Evolutionary conservation across 2,113 vertebrate genomes (phyloP).

Genomic region (Pelvicachromis taeniatus): DNA sequence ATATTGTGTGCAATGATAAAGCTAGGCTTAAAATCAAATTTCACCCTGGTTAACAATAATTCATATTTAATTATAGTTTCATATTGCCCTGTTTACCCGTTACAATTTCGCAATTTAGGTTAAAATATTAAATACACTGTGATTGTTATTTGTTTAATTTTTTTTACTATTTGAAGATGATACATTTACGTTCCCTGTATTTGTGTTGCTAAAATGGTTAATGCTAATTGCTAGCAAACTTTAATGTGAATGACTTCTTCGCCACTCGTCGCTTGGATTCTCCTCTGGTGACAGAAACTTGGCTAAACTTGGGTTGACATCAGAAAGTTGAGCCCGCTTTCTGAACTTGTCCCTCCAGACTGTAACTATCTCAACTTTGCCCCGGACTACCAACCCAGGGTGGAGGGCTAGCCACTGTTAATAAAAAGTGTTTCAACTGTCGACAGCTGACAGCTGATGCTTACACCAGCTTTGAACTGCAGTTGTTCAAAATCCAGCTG

Average conservation of each 20-base stretch:
- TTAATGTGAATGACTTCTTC: background rate
- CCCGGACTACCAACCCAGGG: background rate
- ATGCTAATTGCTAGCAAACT: background rate
- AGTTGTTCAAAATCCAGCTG: background rate
- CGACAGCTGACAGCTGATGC: background rate
- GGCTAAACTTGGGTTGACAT: background rate
- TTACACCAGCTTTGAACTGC: background rate
- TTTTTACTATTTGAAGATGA: background rate
- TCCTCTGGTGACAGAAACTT: background rate
- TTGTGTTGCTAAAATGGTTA: background rate
- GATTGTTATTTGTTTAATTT: background rate
- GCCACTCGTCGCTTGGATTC: background rate
- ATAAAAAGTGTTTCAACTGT: background rate
- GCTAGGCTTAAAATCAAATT: background rate
- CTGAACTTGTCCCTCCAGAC: background rate
- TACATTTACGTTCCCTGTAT: background rate
- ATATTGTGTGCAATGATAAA: background rate
- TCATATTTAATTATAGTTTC: background rate
- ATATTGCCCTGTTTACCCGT: background rate
- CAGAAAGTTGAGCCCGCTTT: background rate
- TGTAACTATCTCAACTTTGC: background rate
- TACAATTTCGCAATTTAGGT: background rate
- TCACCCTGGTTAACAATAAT: fast-evolving
- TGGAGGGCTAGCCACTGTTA: background rate
- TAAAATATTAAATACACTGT: background rate